Base-by-base conservation (phyloP, 2,113 vertebrate species). In the Mohoua ochrocephala region DNA sequence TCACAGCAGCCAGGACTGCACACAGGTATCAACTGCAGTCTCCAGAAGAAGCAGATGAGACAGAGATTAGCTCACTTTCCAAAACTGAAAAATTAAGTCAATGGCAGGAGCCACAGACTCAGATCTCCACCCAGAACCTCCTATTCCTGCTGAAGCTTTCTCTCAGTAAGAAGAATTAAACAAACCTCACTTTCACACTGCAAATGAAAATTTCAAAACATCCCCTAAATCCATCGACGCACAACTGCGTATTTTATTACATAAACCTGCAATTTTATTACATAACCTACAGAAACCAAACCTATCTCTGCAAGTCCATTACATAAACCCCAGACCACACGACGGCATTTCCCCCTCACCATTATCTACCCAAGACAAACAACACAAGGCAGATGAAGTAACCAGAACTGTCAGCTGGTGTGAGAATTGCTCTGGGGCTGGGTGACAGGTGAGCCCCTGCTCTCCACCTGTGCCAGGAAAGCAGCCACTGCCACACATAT, bases 201-300 rank as follows among this genome's bases (percentile, higher is more conserved):
- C 73, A 92, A 81, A 89, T 41, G 57, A 71, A 89, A 84, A 76
- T 82, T 92, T 90, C 53, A 86, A 73, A 95, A 76, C 61, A 84
- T 26, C 74, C 91, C 94, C 83, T 61, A 92, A 91, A 84, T 42
- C 71, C 69, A 37, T 12, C 15, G 3, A 80, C 89, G 71, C 4
- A 4, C 79, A 91, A 79, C 54, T 27, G 37, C 9, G 1, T 33
- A 63, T 81, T 81, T 87, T 56, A 68, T 75, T 37, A 91, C 13
- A 53, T 60, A 86, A 91, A 75, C 74, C 93, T 78, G 67, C 93
- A 64, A 70, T 74, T 97, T 94, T 80, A 92, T 93, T 91, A 87
- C 69, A 57, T 87, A 94, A 95, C 54, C 76, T 61, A 75, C 7
- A 69, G 33, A 68, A 86, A 61, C 13, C 68, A 81, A 81, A 87